Evolutionary conservation across 2,797 vertebrate species (phyloP).

Genomic region (Malurus splendens): DNA sequence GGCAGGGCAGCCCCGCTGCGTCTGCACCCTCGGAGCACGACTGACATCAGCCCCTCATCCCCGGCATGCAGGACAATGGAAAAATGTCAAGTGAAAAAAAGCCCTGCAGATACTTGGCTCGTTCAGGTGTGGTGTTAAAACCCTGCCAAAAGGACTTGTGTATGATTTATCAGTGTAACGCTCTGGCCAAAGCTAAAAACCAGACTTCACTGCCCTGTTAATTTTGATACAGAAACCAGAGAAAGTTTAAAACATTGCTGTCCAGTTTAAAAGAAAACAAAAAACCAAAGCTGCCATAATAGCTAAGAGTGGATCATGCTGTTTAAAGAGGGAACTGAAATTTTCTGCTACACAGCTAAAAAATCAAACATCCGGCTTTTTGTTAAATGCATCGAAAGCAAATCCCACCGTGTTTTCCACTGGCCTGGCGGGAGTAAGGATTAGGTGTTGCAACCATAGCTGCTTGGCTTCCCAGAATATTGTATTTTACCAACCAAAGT

Average conservation of each 20-base stretch:
- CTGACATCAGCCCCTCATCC: neutral
- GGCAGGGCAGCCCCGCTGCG: neutral
- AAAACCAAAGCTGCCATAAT: neutral
- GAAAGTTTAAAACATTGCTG: neutral
- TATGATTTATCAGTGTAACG: conserved; percentile 31
- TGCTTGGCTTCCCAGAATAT: neutral
- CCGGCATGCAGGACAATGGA: conserved; percentile 11
- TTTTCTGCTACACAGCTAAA: neutral
- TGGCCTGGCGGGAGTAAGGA: neutral
- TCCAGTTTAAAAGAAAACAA: neutral
- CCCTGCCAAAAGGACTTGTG: neutral
- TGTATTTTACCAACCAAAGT: neutral
- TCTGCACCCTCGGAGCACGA: neutral
- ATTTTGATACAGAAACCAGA: conserved; percentile 62
- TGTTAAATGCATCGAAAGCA: neutral
- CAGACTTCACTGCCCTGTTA: conserved; percentile 25
- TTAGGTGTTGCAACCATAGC: rapidly evolving
- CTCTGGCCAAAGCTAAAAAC: conserved; percentile 34
- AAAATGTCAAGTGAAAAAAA: conserved; percentile 2
- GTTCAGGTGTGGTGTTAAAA: conserved; percentile 12
- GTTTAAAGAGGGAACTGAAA: neutral
- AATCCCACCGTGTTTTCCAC: neutral
- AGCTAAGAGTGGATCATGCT: neutral
- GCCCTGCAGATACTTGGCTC: conserved; percentile 37
- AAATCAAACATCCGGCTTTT: neutral